Conservation (phyloP, 2,797 vertebrate species). For the Australoheros facetus region DNA sequence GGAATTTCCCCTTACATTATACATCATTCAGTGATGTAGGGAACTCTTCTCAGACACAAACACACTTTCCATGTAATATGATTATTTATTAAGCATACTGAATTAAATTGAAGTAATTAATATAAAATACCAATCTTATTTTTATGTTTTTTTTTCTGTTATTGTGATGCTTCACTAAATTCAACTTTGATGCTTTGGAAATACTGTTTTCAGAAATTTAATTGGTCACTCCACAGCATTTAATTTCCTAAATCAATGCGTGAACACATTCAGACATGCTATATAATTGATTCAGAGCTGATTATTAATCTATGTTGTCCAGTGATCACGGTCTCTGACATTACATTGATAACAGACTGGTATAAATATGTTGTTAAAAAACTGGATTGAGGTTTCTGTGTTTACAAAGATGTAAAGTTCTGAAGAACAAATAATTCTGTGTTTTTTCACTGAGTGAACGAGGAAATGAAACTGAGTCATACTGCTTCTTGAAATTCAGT, state of each 20-base stretch:
- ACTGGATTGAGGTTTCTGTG: not conserved
- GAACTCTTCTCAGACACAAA: no score
- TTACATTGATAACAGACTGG: not conserved
- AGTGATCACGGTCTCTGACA: not conserved
- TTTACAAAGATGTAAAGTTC: not conserved
- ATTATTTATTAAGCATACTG: no score
- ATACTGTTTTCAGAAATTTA: not conserved
- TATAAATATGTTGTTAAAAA: not conserved
- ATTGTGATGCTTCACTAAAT: no score
- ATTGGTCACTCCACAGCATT: not conserved
- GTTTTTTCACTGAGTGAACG: not conserved
- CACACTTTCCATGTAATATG: no score
- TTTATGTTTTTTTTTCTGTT: no score
- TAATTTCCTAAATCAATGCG: not conserved
- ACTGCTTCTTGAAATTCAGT: not conserved
- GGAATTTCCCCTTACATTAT: not conserved
- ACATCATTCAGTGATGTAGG: not conserved
- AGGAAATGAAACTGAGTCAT: not conserved
- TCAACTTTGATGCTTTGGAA: not conserved
- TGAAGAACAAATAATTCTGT: not conserved
- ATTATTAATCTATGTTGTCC: not conserved
- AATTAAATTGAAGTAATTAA: no score
- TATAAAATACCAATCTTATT: no score
- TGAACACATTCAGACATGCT: not conserved
- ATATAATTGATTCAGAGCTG: not conserved